phyloP scores from a whole-genome alignment of 2,888 invertebrate genomes.

The Pachymerium ferrugineum region DNA sequence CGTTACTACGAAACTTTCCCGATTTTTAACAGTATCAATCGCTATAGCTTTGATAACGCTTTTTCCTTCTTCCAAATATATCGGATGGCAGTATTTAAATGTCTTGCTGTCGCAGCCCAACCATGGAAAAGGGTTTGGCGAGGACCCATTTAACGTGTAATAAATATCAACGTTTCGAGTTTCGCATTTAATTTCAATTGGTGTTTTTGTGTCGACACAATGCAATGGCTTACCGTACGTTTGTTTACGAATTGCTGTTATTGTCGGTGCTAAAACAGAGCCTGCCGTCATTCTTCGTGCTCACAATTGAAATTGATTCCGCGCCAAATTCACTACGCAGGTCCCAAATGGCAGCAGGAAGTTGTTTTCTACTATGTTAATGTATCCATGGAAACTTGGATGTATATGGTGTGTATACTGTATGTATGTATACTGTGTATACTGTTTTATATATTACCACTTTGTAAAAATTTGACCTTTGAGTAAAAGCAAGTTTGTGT shows the following conservation, averaged over 20 bases:
- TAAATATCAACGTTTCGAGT: background rate
- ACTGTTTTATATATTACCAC: no score
- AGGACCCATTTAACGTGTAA: background rate
- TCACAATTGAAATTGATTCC: no score
- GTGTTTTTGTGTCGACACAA: background rate
- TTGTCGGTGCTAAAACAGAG: background rate
- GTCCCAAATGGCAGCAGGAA: no score
- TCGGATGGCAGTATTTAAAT: background rate
- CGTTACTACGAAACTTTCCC: background rate
- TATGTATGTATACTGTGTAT: no score
- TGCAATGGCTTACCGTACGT: background rate
- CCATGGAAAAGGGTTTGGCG: background rate
- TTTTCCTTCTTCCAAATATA: background rate
- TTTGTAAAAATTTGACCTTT: no score
- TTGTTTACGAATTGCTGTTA: background rate
- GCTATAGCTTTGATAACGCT: background rate
- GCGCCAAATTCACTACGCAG: no score
- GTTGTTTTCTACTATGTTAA: background rate
- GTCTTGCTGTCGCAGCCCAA: background rate
- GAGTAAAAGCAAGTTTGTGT: no score
- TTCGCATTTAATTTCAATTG: background rate
- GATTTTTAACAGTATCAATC: background rate
- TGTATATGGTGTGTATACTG: no score
- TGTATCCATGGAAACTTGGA: no score
- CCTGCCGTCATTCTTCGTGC: conserved; percentile 1